These are phyloP conservation scores for Cichladusa arquata DNA, from an alignment of 2,113 vertebrate genomes.

Conservation along the genomic window DNA sequence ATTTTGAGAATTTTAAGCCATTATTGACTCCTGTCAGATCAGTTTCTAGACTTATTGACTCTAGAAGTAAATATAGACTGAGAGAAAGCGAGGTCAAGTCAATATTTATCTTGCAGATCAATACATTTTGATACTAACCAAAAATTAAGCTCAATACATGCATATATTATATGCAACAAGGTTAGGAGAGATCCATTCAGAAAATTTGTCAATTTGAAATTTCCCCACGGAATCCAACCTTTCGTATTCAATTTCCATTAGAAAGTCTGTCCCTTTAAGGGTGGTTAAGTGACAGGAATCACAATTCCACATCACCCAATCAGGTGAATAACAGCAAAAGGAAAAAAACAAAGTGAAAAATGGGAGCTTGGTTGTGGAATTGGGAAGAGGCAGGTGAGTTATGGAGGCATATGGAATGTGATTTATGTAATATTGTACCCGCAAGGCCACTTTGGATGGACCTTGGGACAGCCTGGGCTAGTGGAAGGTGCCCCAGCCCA, in stretches of 20 bases:
- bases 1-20: conserved; percentile 74
- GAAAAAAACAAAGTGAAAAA: neutral
- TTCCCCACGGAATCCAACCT: conserved; percentile 20
- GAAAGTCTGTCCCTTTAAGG: conserved; percentile 16
- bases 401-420: neutral
- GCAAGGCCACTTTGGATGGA: neutral
- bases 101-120: conserved; percentile 79
- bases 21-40: conserved; percentile 80
- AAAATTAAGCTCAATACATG: conserved; percentile 71
- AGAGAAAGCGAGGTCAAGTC: conserved; percentile 75
- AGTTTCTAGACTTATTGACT: conserved; percentile 77
- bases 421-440: neutral
- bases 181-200: conserved; percentile 47
- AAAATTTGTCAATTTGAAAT: conserved; percentile 59
- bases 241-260: neutral
- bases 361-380: fast-evolving
- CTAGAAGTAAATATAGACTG: conserved; percentile 75
- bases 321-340: neutral
- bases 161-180: conserved; percentile 39
- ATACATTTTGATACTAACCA: conserved; percentile 75
- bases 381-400: neutral
- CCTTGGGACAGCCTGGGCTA: neutral
- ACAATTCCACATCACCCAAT: fast-evolving
- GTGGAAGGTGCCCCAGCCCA: neutral
- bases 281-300: neutral